phyloP scores from a whole-genome alignment of 2,113 vertebrate genomes.

The Rhineura floridana region DNA sequence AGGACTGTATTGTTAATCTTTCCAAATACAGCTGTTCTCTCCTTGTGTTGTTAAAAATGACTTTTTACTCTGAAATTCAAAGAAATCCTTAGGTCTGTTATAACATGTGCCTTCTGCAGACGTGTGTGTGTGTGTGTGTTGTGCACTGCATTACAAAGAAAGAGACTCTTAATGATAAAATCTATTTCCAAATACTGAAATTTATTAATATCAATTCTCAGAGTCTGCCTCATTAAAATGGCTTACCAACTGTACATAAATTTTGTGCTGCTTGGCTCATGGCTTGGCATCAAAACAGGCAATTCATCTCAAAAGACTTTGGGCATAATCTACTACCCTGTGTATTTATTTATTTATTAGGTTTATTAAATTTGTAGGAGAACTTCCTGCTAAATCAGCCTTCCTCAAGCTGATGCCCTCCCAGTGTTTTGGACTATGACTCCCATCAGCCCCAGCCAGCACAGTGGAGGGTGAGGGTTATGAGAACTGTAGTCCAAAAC shows the following conservation, averaged over 20 bases:
- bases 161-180: constrained; percentile 47
- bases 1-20: neutral
- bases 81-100: constrained; percentile 10
- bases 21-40: neutral
- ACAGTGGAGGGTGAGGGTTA: no score
- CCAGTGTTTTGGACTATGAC: neutral
- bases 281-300: constrained; percentile 17
- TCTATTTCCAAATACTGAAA: constrained; percentile 52
- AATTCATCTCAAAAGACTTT: neutral
- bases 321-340: neutral
- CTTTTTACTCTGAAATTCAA: neutral
- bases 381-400: neutral
- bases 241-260: constrained; percentile 19
- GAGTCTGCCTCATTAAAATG: constrained; percentile 42
- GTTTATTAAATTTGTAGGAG: no score
- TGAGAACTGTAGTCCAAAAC: no score
- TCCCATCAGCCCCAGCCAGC: no score
- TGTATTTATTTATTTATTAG: no score
- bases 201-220: constrained; percentile 44
- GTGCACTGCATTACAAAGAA: constrained; percentile 11
- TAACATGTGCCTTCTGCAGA: constrained; percentile 44
- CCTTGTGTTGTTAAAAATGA: neutral
- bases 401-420: neutral
- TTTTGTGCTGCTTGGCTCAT: neutral
- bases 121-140: neutral